Conservation (phyloP, 2,113 vertebrate species). For the Scatophagus argus region DNA sequence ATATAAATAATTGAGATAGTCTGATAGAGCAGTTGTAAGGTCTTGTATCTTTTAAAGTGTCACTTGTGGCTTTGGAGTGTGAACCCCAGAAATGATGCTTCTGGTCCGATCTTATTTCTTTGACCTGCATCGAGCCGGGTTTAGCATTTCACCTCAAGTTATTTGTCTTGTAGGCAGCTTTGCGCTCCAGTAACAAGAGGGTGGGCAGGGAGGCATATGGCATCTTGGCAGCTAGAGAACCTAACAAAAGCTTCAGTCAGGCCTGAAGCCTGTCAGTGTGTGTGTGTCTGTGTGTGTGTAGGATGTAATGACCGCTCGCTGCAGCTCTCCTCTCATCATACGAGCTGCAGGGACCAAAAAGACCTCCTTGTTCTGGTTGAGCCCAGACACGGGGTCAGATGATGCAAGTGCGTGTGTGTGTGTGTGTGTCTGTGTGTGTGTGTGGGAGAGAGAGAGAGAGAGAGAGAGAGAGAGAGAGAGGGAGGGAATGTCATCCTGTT, state of each 20-base stretch:
- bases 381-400: slow-evolving; percentile 59
- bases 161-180: slow-evolving; percentile 36
- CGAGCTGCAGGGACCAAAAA: slow-evolving; percentile 53
- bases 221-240: slow-evolving; percentile 35
- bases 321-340: slow-evolving; percentile 54
- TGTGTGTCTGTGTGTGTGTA: slow-evolving; percentile 55
- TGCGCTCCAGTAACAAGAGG: slow-evolving; percentile 15
- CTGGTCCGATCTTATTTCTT: neutral
- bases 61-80: neutral
- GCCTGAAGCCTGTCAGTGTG: slow-evolving; percentile 52
- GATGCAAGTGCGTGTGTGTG: slow-evolving; percentile 40
- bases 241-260: slow-evolving; percentile 80
- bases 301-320: slow-evolving; percentile 44
- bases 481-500: slow-evolving; percentile 38
- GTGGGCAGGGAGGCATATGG: slow-evolving; percentile 40
- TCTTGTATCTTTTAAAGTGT: neutral
- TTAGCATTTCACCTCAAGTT: slow-evolving; percentile 26
- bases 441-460: slow-evolving; percentile 5
- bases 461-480: slow-evolving; percentile 1
- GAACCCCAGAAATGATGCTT: neutral
- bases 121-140: slow-evolving; percentile 38
- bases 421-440: slow-evolving; percentile 22
- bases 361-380: slow-evolving; percentile 69
- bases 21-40: neutral
- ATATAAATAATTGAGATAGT: neutral